phyloP scores from a whole-genome alignment of 1,140 invertebrate species.

The Aphis gossypii region DNA sequence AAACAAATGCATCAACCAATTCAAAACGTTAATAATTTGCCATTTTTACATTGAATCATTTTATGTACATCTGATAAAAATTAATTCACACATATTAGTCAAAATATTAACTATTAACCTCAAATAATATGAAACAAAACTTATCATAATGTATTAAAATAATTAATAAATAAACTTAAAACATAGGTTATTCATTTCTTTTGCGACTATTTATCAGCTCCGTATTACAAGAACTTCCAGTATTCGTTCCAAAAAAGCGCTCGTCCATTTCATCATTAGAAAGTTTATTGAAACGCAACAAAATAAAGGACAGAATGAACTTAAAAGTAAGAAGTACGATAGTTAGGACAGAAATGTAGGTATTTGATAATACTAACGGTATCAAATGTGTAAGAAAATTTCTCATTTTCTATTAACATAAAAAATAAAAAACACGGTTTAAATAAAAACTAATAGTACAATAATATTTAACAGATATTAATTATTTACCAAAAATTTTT shows the following conservation, averaged over 20 bases:
- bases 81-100: neutral
- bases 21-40: constrained; percentile 17
- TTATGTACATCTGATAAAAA: neutral
- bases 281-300: neutral
- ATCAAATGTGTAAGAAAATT: neutral
- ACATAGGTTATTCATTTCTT: neutral
- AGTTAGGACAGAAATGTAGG: neutral
- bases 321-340: neutral
- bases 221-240: neutral
- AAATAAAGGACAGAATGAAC: neutral
- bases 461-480: neutral
- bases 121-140: neutral
- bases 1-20: neutral
- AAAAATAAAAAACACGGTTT: neutral
- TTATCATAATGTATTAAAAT: neutral
- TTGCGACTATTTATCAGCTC: neutral
- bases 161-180: constrained; percentile 7
- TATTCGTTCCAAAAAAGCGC: neutral
- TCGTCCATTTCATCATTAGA: neutral
- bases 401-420: neutral
- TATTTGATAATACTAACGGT: neutral
- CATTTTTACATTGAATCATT: constrained; percentile 33
- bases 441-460: neutral
- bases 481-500: neutral
- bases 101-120: neutral